Evolutionary conservation across 2,888 invertebrate species (phyloP), one percentile per base, ranked within the genome.

Genomic region (Harpalus rubripes): DNA sequence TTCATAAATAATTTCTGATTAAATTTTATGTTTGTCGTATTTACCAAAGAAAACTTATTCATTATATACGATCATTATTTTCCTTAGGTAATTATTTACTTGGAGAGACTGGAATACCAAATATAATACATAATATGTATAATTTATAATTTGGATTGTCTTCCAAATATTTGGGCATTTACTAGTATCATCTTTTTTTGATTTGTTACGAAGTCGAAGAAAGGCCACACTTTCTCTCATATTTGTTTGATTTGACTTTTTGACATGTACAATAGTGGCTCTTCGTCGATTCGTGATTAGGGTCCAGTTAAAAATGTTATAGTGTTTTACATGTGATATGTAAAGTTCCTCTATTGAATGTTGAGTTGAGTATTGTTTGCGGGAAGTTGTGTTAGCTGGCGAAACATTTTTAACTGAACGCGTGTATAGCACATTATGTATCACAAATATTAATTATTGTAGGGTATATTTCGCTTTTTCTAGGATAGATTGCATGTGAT

Each of bases 101-200:
- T 58, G 85, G 85, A 61, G 85, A 89, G 89, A 89, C 89, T 89
- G 89, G 89, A 88, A 86, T 88, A 89, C 89, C 89, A 89, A 88
- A 88, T 88, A 88, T 88, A 52, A 87, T 87, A 87, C 86, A 87
- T 65, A 80, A 87, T 65, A 80, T 85, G 80, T 84, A 84, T 84
- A 84, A 84, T 84, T 84, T 81, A 65, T 58, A 68, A 80, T 85
- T 80, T 85, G 85, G 85, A 85, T 63, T 65, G 85, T 85, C 85
- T 85, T 85, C 85, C 85, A 80, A 79, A 72, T 80, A 85, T 85
- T 59, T 84, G 84, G 78, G 84, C 84, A 84, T 84, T 76, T 76
- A 76, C 16, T 61, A 84, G 32, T 68, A 41, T 59, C 65, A 65
- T 81, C 18, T 76, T 16, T 58, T 78, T 78, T 56, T 78, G 32